A percentile compares a stretch with the other conserved stretches of the same genome.
These are phyloP conservation scores for Tympanuchus pallidicinctus DNA, from an alignment of 2,113 vertebrate genomes.

Conservation along the genomic window DNA sequence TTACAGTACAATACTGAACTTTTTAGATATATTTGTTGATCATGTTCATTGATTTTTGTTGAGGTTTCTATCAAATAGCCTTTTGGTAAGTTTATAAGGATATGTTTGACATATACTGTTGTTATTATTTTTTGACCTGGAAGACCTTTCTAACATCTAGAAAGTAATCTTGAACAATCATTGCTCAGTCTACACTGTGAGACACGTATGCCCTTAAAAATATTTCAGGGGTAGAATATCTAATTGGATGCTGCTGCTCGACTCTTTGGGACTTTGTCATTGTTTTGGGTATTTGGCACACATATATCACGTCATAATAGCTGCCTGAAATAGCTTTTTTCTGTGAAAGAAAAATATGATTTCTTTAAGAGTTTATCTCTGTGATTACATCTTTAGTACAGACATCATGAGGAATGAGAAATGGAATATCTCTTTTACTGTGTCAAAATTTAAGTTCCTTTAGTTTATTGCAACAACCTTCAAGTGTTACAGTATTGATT, in stretches of 20 bases:
- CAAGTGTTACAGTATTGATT: conserved; percentile 62
- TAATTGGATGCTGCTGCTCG: not conserved
- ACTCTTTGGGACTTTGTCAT: not conserved
- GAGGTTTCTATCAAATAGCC: not conserved
- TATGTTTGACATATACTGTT: not conserved
- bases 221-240: not conserved
- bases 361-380: not conserved
- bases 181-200: not conserved
- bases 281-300: not conserved
- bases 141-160: not conserved
- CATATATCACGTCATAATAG: not conserved
- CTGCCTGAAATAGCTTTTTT: not conserved
- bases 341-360: not conserved
- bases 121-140: not conserved
- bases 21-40: not conserved
- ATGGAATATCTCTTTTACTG: not conserved
- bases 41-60: not conserved
- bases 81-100: not conserved
- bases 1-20: not conserved
- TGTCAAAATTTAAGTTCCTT: conserved; percentile 12
- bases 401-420: not conserved
- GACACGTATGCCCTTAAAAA: not conserved
- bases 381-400: not conserved
- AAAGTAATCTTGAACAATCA: not conserved
- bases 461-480: conserved; percentile 36